Percentiles rank a stretch among this genome's conserved stretches.
Evolutionary conservation across 1,140 invertebrate genomes (phyloP).

Genomic region (Drosophila carrolli): DNA sequence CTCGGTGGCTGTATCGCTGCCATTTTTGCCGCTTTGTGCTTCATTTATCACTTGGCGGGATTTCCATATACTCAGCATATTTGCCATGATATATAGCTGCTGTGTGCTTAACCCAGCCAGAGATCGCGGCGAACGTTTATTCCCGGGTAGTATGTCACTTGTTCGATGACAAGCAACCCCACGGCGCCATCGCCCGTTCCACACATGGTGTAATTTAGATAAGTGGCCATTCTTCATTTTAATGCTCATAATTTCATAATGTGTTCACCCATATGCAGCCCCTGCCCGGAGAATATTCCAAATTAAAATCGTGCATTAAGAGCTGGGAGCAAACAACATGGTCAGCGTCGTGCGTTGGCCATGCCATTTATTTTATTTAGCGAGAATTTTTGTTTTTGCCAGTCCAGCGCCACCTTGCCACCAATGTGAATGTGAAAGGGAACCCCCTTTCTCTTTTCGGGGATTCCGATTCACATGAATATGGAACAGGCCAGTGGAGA

Average conservation of each 20-base stretch:
- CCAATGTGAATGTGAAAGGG: constrained; percentile 34
- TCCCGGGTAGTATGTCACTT: constrained; percentile 56
- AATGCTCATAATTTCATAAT: constrained; percentile 85
- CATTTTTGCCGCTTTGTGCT: constrained; percentile 75
- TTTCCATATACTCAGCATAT: constrained; percentile 82
- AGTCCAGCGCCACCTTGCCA: constrained; percentile 62
- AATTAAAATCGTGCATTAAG: constrained; percentile 70
- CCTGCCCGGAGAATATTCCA: constrained; percentile 17
- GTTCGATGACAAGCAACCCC: constrained; percentile 61
- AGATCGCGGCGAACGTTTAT: constrained; percentile 39
- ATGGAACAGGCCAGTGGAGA: constrained; percentile 63
- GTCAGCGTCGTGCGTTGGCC: constrained; percentile 66
- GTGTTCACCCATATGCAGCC: constrained; percentile 69
- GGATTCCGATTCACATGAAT: constrained; percentile 51
- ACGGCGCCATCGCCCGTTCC: constrained; percentile 14
- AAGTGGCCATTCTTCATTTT: constrained; percentile 84
- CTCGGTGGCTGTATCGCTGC: constrained; percentile 38
- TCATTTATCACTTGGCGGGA: constrained; percentile 72
- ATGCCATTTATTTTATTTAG: constrained; percentile 71
- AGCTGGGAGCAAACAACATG: constrained; percentile 64
- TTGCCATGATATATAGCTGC: constrained; percentile 68
- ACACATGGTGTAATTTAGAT: constrained; percentile 84
- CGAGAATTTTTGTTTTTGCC: constrained; percentile 63
- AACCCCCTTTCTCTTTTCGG: not conserved
- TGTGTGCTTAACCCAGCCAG: constrained; percentile 66